These are phyloP conservation scores for Griposia aprilina DNA, from an alignment of 2,888 invertebrate genomes.

Conservation along the genomic window DNA sequence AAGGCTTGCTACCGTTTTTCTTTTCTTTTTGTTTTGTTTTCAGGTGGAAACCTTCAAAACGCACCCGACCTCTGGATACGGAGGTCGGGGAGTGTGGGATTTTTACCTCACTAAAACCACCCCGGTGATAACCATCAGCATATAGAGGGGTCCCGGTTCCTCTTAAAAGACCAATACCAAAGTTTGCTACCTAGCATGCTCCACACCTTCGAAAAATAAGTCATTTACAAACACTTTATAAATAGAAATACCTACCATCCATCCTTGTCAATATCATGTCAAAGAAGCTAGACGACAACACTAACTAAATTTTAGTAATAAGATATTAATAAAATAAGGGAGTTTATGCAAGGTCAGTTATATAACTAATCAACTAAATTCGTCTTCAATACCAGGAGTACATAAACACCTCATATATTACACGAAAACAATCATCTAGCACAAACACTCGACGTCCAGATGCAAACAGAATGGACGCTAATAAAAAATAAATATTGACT, in stretches of 20 bases:
- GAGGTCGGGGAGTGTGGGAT: too few species aligned
- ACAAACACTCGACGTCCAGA: conserved; percentile 57
- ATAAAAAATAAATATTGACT: conserved; percentile 86
- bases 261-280: conserved; percentile 7
- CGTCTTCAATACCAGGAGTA: conserved; percentile 3
- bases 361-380: conserved; percentile 34
- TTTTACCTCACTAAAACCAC: too few species aligned
- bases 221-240: background rate
- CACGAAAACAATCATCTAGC: conserved; percentile 39
- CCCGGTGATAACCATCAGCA: too few species aligned
- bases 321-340: conserved; percentile 1
- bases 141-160: too few species aligned
- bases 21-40: too few species aligned
- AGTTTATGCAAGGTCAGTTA: conserved; percentile 7
- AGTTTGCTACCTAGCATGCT: background rate
- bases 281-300: background rate
- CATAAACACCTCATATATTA: conserved; percentile 23
- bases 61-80: too few species aligned
- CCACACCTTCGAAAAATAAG: background rate
- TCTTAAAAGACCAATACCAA: too few species aligned
- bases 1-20: background rate
- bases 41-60: too few species aligned
- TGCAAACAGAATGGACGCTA: conserved; percentile 72
- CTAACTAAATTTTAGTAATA: conserved; percentile 23
- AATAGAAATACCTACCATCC: conserved; percentile 8